phyloP scores from a whole-genome alignment of 2,797 vertebrate genomes.

The Chloroceryle inda region DNA sequence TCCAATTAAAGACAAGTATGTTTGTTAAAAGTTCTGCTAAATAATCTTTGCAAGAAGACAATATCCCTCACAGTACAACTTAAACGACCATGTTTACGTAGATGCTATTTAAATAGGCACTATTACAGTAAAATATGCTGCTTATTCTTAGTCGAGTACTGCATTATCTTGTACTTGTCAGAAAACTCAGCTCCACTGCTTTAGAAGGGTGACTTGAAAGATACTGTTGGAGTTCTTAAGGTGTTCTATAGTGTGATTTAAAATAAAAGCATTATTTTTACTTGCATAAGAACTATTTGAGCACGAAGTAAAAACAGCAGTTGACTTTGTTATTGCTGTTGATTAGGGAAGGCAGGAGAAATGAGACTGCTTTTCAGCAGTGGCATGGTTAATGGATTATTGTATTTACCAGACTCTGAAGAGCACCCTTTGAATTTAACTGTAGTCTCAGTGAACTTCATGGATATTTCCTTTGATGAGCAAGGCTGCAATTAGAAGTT shows the following conservation, averaged over 20 bases:
- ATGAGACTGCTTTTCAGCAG: neutral
- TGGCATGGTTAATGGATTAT: neutral
- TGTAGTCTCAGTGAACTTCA: neutral
- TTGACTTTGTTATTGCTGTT: neutral
- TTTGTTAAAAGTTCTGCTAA: neutral
- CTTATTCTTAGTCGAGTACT: neutral
- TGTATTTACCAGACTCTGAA: neutral
- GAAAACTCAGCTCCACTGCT: neutral
- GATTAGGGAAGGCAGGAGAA: neutral
- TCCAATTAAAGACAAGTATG: slow-evolving; percentile 72
- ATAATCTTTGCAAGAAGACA: neutral
- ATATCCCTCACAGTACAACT: accelerated
- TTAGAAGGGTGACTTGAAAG: neutral
- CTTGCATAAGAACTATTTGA: neutral
- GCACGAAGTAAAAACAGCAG: neutral
- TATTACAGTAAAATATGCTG: neutral
- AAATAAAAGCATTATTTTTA: neutral
- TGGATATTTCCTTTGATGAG: neutral
- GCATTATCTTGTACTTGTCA: neutral
- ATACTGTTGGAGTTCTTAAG: neutral
- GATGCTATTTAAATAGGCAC: neutral
- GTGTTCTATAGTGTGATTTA: neutral
- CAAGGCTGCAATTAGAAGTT: neutral
- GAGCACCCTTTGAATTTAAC: neutral
- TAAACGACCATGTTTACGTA: neutral